Percentiles rank a stretch among this genome's conserved stretches.
Evolutionary conservation across 2,888 invertebrate genomes (phyloP).

Genomic region (Agrochola litura): DNA sequence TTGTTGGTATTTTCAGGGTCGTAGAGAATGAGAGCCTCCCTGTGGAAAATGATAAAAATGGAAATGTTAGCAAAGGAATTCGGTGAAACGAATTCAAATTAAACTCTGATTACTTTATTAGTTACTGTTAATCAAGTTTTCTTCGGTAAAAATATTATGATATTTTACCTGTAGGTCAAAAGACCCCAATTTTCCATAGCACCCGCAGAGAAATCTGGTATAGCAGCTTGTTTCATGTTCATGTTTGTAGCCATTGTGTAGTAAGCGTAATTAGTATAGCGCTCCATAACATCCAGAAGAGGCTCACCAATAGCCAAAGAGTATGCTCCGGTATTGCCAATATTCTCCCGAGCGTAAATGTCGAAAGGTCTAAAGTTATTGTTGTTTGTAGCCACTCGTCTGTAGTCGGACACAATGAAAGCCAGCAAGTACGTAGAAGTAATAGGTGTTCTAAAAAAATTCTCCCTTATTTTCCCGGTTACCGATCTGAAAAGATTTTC

Average conservation of each 20-base stretch:
- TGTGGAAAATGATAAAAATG: slow-evolving; percentile 69
- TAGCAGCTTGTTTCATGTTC: slow-evolving; percentile 93
- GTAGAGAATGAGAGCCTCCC: slow-evolving; percentile 91
- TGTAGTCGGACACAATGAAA: slow-evolving; percentile 95
- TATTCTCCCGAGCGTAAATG: slow-evolving; percentile 86
- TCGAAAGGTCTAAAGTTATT: slow-evolving; percentile 76
- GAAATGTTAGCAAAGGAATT: neutral
- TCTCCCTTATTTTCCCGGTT: slow-evolving; percentile 77
- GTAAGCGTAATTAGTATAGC: slow-evolving; percentile 89
- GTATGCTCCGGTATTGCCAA: slow-evolving; percentile 83
- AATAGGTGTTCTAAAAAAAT: slow-evolving; percentile 90
- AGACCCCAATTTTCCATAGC: slow-evolving; percentile 97
- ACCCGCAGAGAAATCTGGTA: slow-evolving; percentile 94
- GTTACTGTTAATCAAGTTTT: neutral
- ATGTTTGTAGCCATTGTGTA: slow-evolving; percentile 87
- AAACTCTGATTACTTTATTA: neutral
- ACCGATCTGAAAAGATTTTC: slow-evolving; percentile 39
- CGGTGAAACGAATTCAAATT: neutral
- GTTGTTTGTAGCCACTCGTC: slow-evolving; percentile 70
- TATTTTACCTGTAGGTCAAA: slow-evolving; percentile 92
- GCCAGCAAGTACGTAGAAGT: slow-evolving; percentile 97
- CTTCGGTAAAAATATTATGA: neutral
- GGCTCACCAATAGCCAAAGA: slow-evolving; percentile 84
- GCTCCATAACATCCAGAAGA: slow-evolving; percentile 89
- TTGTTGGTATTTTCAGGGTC: slow-evolving; percentile 87